phyloP scores from a whole-genome alignment of 2,888 invertebrate species.

The Zaprionus obscuricornis region DNA sequence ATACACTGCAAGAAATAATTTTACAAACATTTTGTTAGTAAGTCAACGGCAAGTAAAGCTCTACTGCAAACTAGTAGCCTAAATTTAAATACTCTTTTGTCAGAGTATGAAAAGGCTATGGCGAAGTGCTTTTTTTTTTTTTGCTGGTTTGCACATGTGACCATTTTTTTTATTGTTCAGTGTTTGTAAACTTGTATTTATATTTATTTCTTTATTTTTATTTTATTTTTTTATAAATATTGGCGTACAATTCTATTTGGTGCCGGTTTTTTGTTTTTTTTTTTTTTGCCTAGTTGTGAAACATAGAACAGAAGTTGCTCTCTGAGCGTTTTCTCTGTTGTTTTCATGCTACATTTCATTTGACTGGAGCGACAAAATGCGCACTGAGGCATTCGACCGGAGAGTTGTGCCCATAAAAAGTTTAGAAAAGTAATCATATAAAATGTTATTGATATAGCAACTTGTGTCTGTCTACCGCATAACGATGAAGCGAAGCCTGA shows the following conservation, averaged over 20 bases:
- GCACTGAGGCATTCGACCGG: slow-evolving; percentile 31
- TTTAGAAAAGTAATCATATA: slow-evolving; percentile 77
- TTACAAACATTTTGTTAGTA: background rate
- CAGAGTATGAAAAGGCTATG: background rate
- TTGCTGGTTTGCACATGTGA: slow-evolving; percentile 63
- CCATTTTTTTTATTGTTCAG: slow-evolving; percentile 74
- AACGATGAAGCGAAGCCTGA: background rate
- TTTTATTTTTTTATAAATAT: slow-evolving; percentile 58
- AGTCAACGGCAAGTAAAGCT: background rate
- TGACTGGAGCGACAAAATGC: slow-evolving; percentile 39
- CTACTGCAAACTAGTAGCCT: background rate
- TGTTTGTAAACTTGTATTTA: slow-evolving; percentile 54
- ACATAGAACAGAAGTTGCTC: slow-evolving; percentile 48
- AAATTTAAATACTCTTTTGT: slow-evolving; percentile 11
- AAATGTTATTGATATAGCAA: slow-evolving; percentile 73
- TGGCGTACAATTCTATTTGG: slow-evolving; percentile 54
- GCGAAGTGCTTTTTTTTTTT: slow-evolving; percentile 3
- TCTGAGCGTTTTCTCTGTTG: slow-evolving; percentile 12
- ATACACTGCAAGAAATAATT: background rate
- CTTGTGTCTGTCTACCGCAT: slow-evolving; percentile 29
- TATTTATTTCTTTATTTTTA: slow-evolving; percentile 37
- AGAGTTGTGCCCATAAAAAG: slow-evolving; percentile 62
- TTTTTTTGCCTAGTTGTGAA: slow-evolving; percentile 5
- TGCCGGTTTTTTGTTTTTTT: slow-evolving; percentile 23
- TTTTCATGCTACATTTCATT: slow-evolving; percentile 72